Conservation (phyloP, 2,888 invertebrate genomes). For the Hemicrepidius hirtus region DNA sequence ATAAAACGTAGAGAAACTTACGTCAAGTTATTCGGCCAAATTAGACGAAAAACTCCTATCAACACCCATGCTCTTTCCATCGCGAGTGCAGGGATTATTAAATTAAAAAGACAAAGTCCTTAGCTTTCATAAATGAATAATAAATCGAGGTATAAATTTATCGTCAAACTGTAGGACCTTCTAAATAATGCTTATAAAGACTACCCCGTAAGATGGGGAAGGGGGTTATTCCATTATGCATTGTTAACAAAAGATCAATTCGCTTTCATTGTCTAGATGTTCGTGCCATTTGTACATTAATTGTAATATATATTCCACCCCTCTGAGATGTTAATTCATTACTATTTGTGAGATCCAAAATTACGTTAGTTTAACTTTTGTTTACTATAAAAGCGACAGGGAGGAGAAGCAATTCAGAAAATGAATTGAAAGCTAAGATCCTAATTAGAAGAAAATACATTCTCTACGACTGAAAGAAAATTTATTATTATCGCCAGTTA, state of each 20-base stretch:
- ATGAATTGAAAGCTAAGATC: neutral
- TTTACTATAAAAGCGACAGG: conserved; percentile 15
- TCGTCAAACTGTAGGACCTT: conserved; percentile 33
- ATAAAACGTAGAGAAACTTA: conserved; percentile 28
- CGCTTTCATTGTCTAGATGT: conserved; percentile 42
- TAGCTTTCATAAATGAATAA: conserved; percentile 33
- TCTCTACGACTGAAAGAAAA: too few species aligned
- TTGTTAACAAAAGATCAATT: conserved; percentile 51
- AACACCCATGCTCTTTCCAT: conserved; percentile 29
- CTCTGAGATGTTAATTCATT: conserved; percentile 39
- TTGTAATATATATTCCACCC: conserved; percentile 39
- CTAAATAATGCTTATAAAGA: conserved; percentile 40
- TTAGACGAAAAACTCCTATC: conserved; percentile 36
- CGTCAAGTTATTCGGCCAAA: conserved; percentile 25
- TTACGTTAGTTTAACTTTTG: conserved; percentile 39
- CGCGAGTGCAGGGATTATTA: conserved; percentile 10
- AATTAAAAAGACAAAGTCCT: conserved; percentile 33
- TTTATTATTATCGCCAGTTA: too few species aligned
- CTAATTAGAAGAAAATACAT: neutral
- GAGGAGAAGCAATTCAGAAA: neutral
- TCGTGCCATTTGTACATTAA: conserved; percentile 45
- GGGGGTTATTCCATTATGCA: conserved; percentile 44
- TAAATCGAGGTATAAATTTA: conserved; percentile 41
- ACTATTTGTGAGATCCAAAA: conserved; percentile 39
- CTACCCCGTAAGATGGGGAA: conserved; percentile 27